phyloP scores from a whole-genome alignment of 2,113 vertebrate species.

The Otolemur garnettii region DNA sequence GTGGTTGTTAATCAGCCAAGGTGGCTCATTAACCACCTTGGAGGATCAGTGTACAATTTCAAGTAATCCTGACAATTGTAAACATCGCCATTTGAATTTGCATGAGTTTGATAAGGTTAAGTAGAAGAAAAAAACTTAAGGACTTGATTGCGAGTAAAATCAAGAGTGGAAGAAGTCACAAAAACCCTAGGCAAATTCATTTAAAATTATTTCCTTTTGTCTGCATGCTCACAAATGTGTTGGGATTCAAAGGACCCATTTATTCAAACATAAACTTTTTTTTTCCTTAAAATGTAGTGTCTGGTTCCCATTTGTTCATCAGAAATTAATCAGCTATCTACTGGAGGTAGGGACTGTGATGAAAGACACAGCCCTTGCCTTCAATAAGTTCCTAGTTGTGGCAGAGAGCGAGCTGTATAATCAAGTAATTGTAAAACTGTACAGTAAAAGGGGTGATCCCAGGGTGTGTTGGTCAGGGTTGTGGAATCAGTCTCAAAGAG shows the following conservation, averaged over 20 bases:
- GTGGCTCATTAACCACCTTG: conserved; percentile 70
- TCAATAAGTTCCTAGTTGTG: not conserved
- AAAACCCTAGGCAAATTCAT: conserved; percentile 5
- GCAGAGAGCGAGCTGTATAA: not conserved
- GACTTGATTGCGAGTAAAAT: conserved; percentile 53
- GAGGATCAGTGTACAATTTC: conserved; percentile 50
- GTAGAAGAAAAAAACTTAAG: conserved; percentile 60
- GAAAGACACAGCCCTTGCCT: not conserved
- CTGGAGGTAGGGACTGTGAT: not conserved
- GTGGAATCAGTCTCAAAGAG: not conserved
- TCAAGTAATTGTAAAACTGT: not conserved
- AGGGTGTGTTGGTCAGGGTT: not conserved
- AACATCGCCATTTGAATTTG: conserved; percentile 41
- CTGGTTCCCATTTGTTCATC: not conserved
- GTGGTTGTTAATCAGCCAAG: conserved; percentile 65
- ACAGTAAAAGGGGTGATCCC: not conserved
- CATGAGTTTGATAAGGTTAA: conserved; percentile 62
- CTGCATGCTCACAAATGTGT: not conserved
- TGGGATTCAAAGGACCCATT: not conserved
- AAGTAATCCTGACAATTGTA: conserved; percentile 55
- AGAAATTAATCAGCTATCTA: not conserved
- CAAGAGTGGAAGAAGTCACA: conserved; percentile 29
- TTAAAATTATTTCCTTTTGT: not conserved
- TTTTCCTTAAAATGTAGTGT: not conserved
- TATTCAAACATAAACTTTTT: not conserved